Conservation (phyloP, 2,888 invertebrate species). For the Choreutis nemorana region DNA sequence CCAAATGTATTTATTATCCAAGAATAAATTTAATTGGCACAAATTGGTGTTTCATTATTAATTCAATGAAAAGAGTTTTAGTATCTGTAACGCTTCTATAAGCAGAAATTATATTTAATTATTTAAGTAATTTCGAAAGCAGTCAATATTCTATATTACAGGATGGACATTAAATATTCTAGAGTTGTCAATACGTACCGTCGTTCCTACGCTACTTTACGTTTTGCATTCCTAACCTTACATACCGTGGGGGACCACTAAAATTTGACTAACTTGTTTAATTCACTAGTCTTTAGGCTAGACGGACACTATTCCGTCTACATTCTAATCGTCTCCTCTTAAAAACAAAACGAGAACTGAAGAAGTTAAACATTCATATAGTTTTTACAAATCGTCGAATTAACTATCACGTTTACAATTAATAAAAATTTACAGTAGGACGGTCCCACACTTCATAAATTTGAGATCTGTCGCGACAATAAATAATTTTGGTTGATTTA, state of each 20-base stretch:
- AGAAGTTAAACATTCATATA: slow-evolving; percentile 7
- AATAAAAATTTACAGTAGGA: slow-evolving; percentile 48
- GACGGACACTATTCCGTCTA: slow-evolving; percentile 39
- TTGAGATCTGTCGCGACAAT: slow-evolving; percentile 51
- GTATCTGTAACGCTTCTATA: too few relatives aligned
- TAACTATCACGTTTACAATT: slow-evolving; percentile 35
- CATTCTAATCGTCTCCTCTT: slow-evolving; percentile 20
- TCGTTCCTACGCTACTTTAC: slow-evolving; percentile 20
- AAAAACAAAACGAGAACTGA: slow-evolving; percentile 16
- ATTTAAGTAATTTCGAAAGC: too few relatives aligned
- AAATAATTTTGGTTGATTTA: slow-evolving; percentile 32
- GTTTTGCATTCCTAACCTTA: slow-evolving; percentile 32
- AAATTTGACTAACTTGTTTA: slow-evolving; percentile 45
- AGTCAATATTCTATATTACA: neutral
- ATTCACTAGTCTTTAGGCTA: slow-evolving; percentile 51
- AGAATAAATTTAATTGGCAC: too few relatives aligned
- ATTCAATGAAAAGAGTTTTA: too few relatives aligned
- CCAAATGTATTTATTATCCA: too few relatives aligned
- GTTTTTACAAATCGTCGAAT: slow-evolving; percentile 35
- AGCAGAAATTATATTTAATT: too few relatives aligned
- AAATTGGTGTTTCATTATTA: slow-evolving; percentile 43
- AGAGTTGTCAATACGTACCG: slow-evolving; percentile 49
- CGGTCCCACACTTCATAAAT: slow-evolving; percentile 59
- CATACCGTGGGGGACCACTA: slow-evolving; percentile 37
- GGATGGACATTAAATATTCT: slow-evolving; percentile 6